Percentiles rank a stretch among this genome's conserved stretches.
These are phyloP conservation scores for Pseudomyrmex concolor DNA, from an alignment of 1,140 invertebrate species.

Conservation along the genomic window DNA sequence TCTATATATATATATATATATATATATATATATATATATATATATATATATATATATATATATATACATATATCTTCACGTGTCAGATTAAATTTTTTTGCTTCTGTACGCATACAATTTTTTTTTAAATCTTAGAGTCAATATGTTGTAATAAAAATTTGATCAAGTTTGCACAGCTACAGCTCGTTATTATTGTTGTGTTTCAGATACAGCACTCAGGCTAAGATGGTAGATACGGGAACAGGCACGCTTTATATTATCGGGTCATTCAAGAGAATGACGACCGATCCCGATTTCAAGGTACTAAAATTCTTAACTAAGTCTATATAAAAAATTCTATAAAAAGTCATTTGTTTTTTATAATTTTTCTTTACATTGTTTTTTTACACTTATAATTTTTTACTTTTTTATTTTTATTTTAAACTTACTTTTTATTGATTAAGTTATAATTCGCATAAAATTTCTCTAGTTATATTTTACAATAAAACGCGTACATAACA, in stretches of 20 bases:
- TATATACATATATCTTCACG: neutral
- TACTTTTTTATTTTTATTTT: too few species aligned
- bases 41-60: neutral
- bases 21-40: neutral
- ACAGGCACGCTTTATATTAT: conserved; percentile 91
- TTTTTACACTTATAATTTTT: too few species aligned
- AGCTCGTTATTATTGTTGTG: conserved; percentile 34
- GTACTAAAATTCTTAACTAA: conserved; percentile 77
- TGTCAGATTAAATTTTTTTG: neutral
- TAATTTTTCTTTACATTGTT: neutral
- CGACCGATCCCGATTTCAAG: conserved; percentile 90
- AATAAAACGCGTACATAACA: neutral
- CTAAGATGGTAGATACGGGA: conserved; percentile 92
- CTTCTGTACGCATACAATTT: neutral
- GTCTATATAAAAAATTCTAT: neutral
- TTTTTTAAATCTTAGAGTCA: neutral
- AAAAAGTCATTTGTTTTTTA: neutral
- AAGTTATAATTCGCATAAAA: too few species aligned
- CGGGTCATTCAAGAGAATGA: conserved; percentile 91
- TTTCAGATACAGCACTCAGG: conserved; percentile 90
- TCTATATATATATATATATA: neutral
- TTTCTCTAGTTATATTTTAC: too few species aligned
- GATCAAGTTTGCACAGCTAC: neutral
- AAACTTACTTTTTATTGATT: too few species aligned
- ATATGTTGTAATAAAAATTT: neutral